Base-by-base conservation (phyloP, 2,797 vertebrate genomes). In the Mormyrops attenuatus region DNA sequence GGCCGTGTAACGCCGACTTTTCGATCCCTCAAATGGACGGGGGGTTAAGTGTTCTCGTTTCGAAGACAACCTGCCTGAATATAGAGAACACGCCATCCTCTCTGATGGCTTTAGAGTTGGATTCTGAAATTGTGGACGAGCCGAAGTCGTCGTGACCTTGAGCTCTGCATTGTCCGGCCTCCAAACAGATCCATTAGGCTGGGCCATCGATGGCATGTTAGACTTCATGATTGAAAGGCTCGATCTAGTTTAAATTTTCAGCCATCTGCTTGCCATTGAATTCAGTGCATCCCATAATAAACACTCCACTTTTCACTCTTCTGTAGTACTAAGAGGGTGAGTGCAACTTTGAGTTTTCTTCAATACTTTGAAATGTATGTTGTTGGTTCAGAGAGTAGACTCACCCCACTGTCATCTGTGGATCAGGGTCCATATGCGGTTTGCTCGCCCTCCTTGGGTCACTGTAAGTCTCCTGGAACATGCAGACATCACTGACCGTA, bases 171-270 rank as follows among this genome's bases (percentile, higher is more conserved):
- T 87, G 63, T 22, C 47, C 11, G 13, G 5, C 20, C 44, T 63
- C 15, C 15, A 47, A 85, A 89, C 5, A 52, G 63, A 82, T 80
- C 41, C 77, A 22, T 82, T 50, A 38, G 34, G 8, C 53, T 20
- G 17, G 50, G 57, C 63, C 22, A 26, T 38, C 30, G 5, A 15
- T 50, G 49, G 17, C 15, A 11, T 52, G 49, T 66, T 41, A n/a
- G 88, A 38, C 88, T 30, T 77, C n/a, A 17, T 60, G 30, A 49
- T 85, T 89, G 60, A 69, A 89, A 89, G 86, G 60, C 17, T n/a
- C 20, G 0, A 15, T 44, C 15, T 34, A 30, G 55, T 50, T 30
- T 15, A 30, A 85, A 49, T 50, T 15, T 66, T 85, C 38, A 50
- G 20, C 17, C 57, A 15, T 85, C 82, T 86, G 41, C 49, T 85